Base-by-base conservation (phyloP, 2,888 invertebrate genomes). In the Lottia gigantea region DNA sequence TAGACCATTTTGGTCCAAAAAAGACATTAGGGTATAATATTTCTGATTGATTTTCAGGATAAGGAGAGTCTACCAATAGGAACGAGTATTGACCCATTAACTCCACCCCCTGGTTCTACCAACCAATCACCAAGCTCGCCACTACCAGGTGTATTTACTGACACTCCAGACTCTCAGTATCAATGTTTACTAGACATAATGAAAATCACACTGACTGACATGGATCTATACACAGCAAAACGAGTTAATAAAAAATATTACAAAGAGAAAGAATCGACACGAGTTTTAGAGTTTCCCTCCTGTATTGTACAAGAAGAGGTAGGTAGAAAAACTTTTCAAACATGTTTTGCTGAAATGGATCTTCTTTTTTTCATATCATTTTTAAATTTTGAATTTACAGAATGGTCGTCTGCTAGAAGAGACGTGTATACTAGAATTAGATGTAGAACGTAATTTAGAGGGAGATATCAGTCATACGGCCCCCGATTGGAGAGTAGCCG, bases 401-500 rank as follows among this genome's bases (percentile, higher is more conserved):
- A 78, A 78, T n/a, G 82, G 81, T 49, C 81, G 79, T 15, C 77
- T 87, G 8, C 91, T 97, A 71, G 93, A 93, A 62, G 94, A 96
- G 83, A 86, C 84, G 71, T 85, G 95, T 78, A 92, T 93, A 77
- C 90, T 97, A 74, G 91, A 92, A 77, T 90, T 98, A 69, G 93
- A 93, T 85, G 92, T 96, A 14, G 95, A 96, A 86, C 91, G 94
- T 69, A 96, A 97, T 90, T 90, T 95, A 74, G 92, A 94, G 81
- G 91, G 91, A 1, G 91, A 89, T 71, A 76, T 90, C 62, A 87
- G 90, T 62, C 91, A 90, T 78, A 79, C 82, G 31, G 88, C 94
- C 61, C 93, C 97, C 0, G 95, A 96, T 89, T 92, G 95, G 88
- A 93, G 94, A 83, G 91, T 96, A 19, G 93, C 93, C 74, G 97